phyloP scores from a whole-genome alignment of 2,797 vertebrate species.

The Crocodylus rhombifer region DNA sequence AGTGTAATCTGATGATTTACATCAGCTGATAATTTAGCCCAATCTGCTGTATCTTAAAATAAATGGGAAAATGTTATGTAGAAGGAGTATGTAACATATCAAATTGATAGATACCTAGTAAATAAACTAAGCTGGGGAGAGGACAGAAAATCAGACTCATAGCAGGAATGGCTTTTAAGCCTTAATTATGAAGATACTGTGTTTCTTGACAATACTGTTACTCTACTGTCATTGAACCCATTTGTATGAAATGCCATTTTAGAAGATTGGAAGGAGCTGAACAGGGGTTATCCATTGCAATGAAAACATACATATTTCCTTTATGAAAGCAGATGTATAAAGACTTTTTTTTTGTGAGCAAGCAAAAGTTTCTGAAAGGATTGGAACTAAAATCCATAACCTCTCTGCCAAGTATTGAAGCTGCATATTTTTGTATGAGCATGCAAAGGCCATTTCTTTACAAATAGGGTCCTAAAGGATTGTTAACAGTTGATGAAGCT shows the following conservation, averaged over 20 bases:
- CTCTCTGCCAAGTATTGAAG: not conserved
- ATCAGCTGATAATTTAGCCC: not conserved
- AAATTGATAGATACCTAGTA: not conserved
- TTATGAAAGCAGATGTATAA: not conserved
- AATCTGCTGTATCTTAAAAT: not conserved
- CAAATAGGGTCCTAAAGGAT: not conserved
- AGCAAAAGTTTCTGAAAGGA: not conserved
- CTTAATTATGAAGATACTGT: not conserved
- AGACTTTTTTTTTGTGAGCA: not conserved
- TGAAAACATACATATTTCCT: not conserved
- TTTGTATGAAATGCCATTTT: not conserved
- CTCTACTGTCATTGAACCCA: not conserved
- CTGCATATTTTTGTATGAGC: not conserved
- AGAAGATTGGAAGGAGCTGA: not conserved
- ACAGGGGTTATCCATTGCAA: not conserved
- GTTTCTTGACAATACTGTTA: not conserved
- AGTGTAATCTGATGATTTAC: accelerated
- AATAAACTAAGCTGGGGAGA: not conserved
- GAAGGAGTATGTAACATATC: not conserved
- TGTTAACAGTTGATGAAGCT: not conserved
- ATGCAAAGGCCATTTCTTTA: not conserved
- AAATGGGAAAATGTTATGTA: not conserved
- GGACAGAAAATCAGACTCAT: not conserved
- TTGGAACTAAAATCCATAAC: not conserved
- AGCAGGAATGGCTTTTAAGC: not conserved